A percentile compares a stretch with the other conserved stretches of the same genome.
Evolutionary conservation across 2,113 vertebrate genomes (phyloP).

Genomic region (Saguinus imperator): DNA sequence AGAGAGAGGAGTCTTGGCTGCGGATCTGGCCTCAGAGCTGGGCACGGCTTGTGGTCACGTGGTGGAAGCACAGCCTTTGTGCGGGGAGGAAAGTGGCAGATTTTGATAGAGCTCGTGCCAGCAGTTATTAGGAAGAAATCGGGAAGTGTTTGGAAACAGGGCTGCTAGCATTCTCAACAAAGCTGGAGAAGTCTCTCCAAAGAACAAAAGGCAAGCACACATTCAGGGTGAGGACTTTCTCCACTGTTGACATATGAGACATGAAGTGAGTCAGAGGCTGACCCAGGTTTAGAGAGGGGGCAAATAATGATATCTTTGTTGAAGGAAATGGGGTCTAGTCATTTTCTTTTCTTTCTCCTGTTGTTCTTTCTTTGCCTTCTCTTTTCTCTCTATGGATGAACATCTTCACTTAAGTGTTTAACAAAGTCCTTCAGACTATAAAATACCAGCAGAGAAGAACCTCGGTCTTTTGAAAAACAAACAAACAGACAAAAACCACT

Average conservation of each 20-base stretch:
- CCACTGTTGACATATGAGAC: background rate
- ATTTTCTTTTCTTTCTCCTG: conserved; percentile 41
- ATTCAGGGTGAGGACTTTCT: conserved; percentile 42
- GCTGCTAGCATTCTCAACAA: conserved; percentile 51
- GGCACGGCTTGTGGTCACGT: conserved; percentile 79
- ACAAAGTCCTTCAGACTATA: conserved; percentile 74
- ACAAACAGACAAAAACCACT: conserved; percentile 10
- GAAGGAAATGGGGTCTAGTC: conserved; percentile 8
- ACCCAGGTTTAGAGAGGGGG: conserved; percentile 11
- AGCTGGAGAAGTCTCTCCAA: conserved; percentile 30
- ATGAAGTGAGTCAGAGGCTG: background rate
- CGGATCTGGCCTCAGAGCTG: conserved; percentile 65
- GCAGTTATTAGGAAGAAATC: conserved; percentile 65
- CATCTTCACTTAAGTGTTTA: conserved; percentile 68
- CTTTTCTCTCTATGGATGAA: conserved; percentile 43
- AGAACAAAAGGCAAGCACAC: background rate
- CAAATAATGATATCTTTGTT: conserved; percentile 59
- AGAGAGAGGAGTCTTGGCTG: conserved; percentile 72
- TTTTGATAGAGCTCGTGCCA: conserved; percentile 67
- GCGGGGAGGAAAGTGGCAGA: conserved; percentile 71
- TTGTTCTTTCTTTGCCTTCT: background rate
- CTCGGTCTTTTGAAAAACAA: conserved; percentile 69
- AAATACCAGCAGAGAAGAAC: conserved; percentile 74
- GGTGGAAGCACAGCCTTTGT: conserved; percentile 77
- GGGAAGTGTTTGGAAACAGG: conserved; percentile 71